Percentiles rank a stretch among this genome's conserved stretches.
Evolutionary conservation across 2,888 invertebrate genomes (phyloP).

Genomic region (Cyrtodaria siliqua): DNA sequence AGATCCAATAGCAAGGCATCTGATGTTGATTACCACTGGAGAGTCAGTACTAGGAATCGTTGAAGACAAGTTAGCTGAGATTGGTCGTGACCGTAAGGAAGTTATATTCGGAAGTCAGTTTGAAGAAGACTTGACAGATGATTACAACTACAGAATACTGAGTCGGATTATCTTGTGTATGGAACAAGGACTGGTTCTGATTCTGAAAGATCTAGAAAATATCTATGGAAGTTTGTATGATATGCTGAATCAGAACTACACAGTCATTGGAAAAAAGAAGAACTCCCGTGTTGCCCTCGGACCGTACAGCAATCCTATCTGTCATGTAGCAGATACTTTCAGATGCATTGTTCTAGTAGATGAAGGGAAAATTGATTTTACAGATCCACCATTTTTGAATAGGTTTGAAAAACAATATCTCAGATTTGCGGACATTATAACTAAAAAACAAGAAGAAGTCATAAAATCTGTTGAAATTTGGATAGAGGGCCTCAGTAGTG

Average conservation of each 20-base stretch:
- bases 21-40: constrained; percentile 69
- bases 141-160: constrained; percentile 72
- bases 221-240: constrained; percentile 76
- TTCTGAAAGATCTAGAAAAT: constrained; percentile 71
- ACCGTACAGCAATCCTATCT: constrained; percentile 73
- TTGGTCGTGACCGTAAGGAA: constrained; percentile 48
- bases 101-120: constrained; percentile 76
- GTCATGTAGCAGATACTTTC: constrained; percentile 72
- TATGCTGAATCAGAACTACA: constrained; percentile 77
- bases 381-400: constrained; percentile 77
- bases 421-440: constrained; percentile 62
- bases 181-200: constrained; percentile 72
- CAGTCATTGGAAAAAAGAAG: constrained; percentile 67
- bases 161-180: constrained; percentile 75
- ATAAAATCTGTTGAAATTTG: constrained; percentile 35
- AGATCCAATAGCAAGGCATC: constrained; percentile 65
- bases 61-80: constrained; percentile 51
- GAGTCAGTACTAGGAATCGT: constrained; percentile 66
- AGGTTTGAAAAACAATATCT: constrained; percentile 79
- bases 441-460: constrained; percentile 19
- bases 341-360: constrained; percentile 74
- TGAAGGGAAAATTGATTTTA: constrained; percentile 60
- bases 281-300: constrained; percentile 74
- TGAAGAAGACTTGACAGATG: constrained; percentile 74
- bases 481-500: constrained; percentile 20